Base-by-base conservation (phyloP, 1,140 invertebrate species). In the Zaprionus capensis region DNA sequence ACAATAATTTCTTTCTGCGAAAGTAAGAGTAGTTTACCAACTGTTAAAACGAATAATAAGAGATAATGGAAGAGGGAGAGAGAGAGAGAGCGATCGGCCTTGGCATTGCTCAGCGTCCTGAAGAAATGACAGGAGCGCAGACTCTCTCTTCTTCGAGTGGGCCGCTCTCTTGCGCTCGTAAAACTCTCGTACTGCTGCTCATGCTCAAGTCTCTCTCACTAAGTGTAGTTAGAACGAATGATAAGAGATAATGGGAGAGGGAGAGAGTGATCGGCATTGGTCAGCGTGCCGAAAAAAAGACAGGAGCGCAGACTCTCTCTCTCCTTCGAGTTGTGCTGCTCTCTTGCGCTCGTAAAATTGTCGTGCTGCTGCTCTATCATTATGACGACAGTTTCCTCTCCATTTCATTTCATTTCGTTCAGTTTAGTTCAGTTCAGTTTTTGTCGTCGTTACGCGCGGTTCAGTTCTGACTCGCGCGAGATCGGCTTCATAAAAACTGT, bases 361-460 rank as follows among this genome's bases (percentile, higher is more conserved):
- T 31, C 28, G 28, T 20, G 46, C 17, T 46, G n/a, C 17, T 20
- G n/a, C 44, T 22, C 26, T 9, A 6, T n/a, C 41, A 7, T n/a
- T 24, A 22, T 11, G 20, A 11, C 46, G 20, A 51, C 46, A 12
- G 20, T 14, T 51, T 24, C 4, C 20, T 14, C 20, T 3, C 20
- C 4, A 22, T 22, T 22, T 22, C 20, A 24, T 14, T 14, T 0
- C 12, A 14, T 51, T 53, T 36, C 44, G 55, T 17, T 73, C 22
- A 17, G 31, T 17, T 73, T 22, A 17, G 31, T 57, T 79, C 62
- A 85, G 82, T 85, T 76, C 62, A 28, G 65, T 15, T 44, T 61
- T 64, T 22, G 55, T 51, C 69, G 76, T 76, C 58, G 82, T 73
- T 64, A 64, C 49, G 71, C 57, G 71, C 68, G 71, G 71, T 66